Percentiles rank a stretch among this genome's conserved stretches.
These are phyloP conservation scores for Cephalopholis sonnerati DNA, from an alignment of 2,113 vertebrate genomes.

Conservation along the genomic window DNA sequence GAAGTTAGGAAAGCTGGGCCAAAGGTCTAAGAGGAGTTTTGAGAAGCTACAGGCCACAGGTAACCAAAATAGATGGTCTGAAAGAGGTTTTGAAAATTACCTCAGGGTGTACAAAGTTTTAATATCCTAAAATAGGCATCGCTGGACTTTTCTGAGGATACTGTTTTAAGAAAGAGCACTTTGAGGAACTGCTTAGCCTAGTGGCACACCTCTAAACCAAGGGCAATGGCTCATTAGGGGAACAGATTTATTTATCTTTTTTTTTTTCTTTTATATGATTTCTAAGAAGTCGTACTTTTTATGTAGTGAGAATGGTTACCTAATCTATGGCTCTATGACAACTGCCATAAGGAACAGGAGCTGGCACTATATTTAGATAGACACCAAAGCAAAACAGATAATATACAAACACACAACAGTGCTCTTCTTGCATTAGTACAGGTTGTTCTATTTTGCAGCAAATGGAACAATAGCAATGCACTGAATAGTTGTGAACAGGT, in stretches of 20 bases:
- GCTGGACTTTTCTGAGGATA: neutral
- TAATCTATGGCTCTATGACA: neutral
- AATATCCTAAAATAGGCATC: neutral
- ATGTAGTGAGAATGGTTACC: neutral
- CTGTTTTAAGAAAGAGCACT: neutral
- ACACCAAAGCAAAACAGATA: neutral
- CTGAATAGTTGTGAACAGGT: neutral
- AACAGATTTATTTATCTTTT: neutral
- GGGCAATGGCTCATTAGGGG: neutral
- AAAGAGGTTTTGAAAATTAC: neutral
- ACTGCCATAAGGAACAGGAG: neutral
- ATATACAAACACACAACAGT: neutral
- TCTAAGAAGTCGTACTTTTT: neutral
- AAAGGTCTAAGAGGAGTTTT: neutral
- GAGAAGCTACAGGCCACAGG: neutral
- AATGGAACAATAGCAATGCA: neutral
- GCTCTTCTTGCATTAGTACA: neutral
- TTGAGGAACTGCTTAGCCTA: neutral
- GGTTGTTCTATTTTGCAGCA: neutral
- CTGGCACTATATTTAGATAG: neutral
- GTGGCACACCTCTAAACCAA: neutral
- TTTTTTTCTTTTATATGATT: neutral
- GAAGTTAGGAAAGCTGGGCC: neutral
- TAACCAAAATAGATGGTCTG: neutral
- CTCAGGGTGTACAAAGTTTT: neutral